Percentiles rank a stretch among this genome's conserved stretches.
Conservation (phyloP, 2,797 vertebrate genomes). For the Pseudocheirus occidentalis region DNA sequence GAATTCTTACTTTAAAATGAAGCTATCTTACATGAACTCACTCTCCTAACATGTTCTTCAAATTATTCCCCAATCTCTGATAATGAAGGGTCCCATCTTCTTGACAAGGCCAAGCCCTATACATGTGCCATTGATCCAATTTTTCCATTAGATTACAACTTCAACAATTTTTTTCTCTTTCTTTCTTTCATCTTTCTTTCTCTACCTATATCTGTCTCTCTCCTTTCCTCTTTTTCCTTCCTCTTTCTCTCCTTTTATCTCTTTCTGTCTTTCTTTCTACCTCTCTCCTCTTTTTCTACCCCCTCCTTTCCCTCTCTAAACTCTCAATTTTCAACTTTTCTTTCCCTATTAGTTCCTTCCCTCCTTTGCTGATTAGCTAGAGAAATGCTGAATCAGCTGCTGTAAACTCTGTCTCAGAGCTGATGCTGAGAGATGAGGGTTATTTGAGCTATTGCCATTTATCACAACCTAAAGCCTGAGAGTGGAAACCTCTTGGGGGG, state of each 20-base stretch:
- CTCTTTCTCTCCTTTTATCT: not conserved
- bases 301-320: not conserved
- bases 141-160: not conserved
- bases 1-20: not conserved
- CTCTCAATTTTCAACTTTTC: not conserved
- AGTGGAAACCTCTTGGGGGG: not conserved
- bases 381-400: not conserved
- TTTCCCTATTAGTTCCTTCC: not conserved
- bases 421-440: not conserved
- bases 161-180: not conserved
- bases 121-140: not conserved
- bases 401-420: not conserved
- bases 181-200: not conserved
- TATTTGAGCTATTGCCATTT: not conserved
- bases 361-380: not conserved
- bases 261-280: not conserved
- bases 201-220: not conserved
- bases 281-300: not conserved
- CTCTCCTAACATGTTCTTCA: not conserved
- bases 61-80: not conserved
- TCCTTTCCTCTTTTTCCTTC: not conserved
- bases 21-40: not conserved
- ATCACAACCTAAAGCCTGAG: not conserved
- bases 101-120: not conserved
- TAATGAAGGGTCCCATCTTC: not conserved